phyloP scores from a whole-genome alignment of 35 echinoderm and acorn worm genomes.

The Apostichopus parvimensis region DNA sequence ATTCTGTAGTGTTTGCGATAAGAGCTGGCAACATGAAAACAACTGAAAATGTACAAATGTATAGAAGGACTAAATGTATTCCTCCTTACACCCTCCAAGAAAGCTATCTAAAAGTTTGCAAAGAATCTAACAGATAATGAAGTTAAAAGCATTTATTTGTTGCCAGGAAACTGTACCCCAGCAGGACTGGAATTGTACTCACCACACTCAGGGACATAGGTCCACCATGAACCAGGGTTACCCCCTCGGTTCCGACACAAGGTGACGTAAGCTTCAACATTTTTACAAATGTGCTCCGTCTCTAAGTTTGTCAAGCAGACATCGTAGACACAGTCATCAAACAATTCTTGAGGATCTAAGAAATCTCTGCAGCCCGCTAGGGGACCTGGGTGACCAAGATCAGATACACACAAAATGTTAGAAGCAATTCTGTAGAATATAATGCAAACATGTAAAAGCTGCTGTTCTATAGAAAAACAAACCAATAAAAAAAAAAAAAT shows the following conservation, averaged over 20 bases:
- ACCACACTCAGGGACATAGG: slow-evolving; percentile 17
- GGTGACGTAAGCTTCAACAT: background rate
- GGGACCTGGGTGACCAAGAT: background rate
- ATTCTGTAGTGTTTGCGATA: too few species aligned
- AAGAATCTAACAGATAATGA: too few species aligned
- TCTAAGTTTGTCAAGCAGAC: too few species aligned
- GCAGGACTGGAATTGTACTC: background rate
- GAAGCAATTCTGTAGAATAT: background rate
- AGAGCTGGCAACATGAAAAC: too few species aligned
- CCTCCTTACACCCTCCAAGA: too few species aligned
- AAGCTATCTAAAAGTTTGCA: too few species aligned
- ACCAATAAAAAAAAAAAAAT: too few species aligned
- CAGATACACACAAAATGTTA: background rate
- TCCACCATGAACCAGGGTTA: slow-evolving; percentile 1
- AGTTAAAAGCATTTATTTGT: too few species aligned
- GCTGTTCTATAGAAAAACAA: too few species aligned
- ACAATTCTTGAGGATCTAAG: background rate
- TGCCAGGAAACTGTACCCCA: background rate
- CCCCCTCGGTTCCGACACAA: background rate
- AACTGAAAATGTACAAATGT: too few species aligned
- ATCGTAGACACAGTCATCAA: slow-evolving; percentile 8
- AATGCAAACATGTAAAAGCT: background rate
- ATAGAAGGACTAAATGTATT: too few species aligned
- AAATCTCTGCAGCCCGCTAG: background rate
- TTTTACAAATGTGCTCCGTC: too few species aligned